phyloP scores from a whole-genome alignment of 1,140 invertebrate genomes.

The Cyphomyrmex costatus region DNA sequence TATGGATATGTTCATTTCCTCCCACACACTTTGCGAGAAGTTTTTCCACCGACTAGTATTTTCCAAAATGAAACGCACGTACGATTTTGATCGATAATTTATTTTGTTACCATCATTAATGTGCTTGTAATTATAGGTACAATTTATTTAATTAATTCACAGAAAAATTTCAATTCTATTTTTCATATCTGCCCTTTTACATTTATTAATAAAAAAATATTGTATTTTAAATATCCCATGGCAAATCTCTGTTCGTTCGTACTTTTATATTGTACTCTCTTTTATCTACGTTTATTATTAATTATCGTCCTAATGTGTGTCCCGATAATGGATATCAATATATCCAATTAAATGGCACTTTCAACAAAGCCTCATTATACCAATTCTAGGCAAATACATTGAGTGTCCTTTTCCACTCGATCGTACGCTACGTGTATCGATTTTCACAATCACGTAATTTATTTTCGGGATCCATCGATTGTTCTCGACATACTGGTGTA shows the following conservation, averaged over 20 bases:
- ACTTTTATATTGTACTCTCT: constrained; percentile 1
- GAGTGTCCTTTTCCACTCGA: constrained; percentile 5
- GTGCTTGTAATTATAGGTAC: not conserved
- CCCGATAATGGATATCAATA: constrained; percentile 45
- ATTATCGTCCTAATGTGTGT: constrained; percentile 46
- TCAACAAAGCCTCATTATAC: constrained; percentile 46
- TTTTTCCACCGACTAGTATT: not conserved
- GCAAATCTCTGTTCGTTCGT: not conserved
- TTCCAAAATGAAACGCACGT: constrained; percentile 6
- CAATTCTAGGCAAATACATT: constrained; percentile 11
- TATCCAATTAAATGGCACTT: constrained; percentile 47
- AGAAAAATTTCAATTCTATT: not conserved
- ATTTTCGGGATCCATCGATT: constrained; percentile 41
- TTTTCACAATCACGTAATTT: constrained; percentile 49
- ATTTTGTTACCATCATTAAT: not conserved
- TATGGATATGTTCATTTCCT: constrained; percentile 9
- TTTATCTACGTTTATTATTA: constrained; percentile 32
- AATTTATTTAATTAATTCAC: constrained; percentile 5
- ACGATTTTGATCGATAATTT: not conserved
- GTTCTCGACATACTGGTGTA: not conserved
- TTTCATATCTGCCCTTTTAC: not conserved
- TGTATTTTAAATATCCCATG: not conserved
- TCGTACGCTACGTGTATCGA: not conserved
- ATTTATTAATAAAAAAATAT: not conserved
- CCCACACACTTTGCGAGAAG: constrained; percentile 11